Conservation (phyloP, 1,140 invertebrate species). For the Onthophagus taurus region DNA sequence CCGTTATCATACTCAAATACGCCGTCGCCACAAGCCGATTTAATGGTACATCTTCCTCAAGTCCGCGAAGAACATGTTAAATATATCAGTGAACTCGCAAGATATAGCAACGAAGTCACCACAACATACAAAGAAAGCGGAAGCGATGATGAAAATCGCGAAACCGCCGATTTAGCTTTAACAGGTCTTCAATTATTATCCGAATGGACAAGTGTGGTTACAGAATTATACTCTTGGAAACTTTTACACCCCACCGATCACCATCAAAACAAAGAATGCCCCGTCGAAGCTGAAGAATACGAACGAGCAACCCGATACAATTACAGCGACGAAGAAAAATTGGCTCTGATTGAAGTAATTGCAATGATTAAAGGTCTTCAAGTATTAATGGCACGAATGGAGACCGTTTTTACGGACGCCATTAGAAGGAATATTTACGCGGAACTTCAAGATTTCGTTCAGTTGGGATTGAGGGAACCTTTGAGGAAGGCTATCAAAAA, state of each 20-base stretch:
- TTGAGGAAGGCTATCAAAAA: constrained; percentile 95
- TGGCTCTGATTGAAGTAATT: constrained; percentile 96
- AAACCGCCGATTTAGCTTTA: constrained; percentile 85
- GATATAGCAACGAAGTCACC: constrained; percentile 90
- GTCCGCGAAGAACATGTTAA: constrained; percentile 96
- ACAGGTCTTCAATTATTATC: constrained; percentile 88
- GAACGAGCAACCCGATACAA: constrained; percentile 98
- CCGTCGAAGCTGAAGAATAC: constrained; percentile 97
- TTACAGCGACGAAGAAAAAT: constrained; percentile 96
- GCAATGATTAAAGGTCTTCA: constrained; percentile 99
- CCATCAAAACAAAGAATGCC: constrained; percentile 92
- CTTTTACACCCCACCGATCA: constrained; percentile 95
- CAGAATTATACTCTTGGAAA: constrained; percentile 98
- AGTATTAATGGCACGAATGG: constrained; percentile 94
- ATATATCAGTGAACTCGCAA: constrained; percentile 92
- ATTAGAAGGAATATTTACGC: constrained; percentile 92
- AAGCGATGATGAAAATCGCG: constrained; percentile 86
- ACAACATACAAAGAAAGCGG: constrained; percentile 90
- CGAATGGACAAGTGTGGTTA: constrained; percentile 95
- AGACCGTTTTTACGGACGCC: constrained; percentile 94
- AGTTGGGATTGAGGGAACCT: constrained; percentile 81
- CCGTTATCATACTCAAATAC: constrained; percentile 73
- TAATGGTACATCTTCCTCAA: constrained; percentile 90
- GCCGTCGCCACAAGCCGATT: constrained; percentile 86
- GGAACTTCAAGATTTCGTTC: constrained; percentile 96